Percentiles rank a stretch among this genome's conserved stretches.
Evolutionary conservation across 2,797 vertebrate genomes (phyloP).

Genomic region (Avahi laniger): DNA sequence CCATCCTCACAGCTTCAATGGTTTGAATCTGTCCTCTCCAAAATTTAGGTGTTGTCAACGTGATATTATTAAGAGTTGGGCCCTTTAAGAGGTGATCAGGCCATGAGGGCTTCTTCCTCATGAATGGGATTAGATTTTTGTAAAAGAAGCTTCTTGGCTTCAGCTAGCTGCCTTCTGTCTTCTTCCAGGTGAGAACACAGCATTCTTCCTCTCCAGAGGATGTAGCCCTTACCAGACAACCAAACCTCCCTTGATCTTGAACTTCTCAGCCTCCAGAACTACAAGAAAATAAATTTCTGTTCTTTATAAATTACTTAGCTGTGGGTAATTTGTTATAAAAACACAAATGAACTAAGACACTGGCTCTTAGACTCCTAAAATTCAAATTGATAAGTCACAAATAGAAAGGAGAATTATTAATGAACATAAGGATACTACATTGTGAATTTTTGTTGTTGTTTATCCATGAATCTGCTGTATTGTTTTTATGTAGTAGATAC

Average conservation of each 20-base stretch:
- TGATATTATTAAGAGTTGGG: not conserved
- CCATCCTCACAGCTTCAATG: not conserved
- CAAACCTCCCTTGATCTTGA: not conserved
- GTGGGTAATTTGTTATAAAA: not conserved
- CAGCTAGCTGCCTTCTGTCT: not conserved
- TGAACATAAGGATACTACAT: not conserved
- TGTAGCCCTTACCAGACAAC: not conserved
- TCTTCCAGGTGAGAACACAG: not conserved
- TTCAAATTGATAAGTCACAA: not conserved
- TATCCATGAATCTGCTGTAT: not conserved
- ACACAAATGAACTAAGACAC: not conserved
- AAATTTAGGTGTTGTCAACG: not conserved
- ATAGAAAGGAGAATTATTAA: not conserved
- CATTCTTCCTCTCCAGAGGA: not conserved
- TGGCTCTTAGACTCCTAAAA: not conserved
- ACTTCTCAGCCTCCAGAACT: not conserved
- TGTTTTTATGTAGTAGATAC: not conserved
- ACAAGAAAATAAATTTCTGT: not conserved
- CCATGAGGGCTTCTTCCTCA: not conserved
- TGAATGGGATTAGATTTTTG: not conserved
- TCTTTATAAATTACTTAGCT: not conserved
- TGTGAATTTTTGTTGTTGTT: not conserved
- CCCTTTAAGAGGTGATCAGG: not conserved
- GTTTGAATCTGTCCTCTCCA: not conserved
- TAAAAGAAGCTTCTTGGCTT: not conserved